Conservation (phyloP, 2,113 vertebrate species). For the Nibea albiflora region DNA sequence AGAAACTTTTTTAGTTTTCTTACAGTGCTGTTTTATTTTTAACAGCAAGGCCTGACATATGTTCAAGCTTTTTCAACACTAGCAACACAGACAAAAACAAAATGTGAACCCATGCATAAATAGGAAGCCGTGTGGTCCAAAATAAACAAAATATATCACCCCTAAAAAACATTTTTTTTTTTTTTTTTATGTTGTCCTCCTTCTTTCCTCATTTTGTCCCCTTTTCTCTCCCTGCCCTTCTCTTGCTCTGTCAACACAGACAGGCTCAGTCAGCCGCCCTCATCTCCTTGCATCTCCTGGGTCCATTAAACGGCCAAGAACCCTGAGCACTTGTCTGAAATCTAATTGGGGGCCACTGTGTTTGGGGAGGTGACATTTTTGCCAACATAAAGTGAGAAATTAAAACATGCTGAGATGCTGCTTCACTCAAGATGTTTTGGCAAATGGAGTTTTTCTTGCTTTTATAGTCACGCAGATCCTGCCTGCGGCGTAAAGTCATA, state of each 20-base stretch:
- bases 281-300: conserved; percentile 29
- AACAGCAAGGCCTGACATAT: conserved; percentile 38
- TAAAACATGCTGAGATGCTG: not conserved
- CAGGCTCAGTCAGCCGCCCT: conserved; percentile 20
- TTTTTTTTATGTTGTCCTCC: too few relatives aligned
- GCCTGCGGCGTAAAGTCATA: not conserved
- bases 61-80: conserved; percentile 15
- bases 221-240: not conserved
- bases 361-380: conserved; percentile 21
- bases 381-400: conserved; percentile 15
- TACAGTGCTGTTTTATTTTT: conserved; percentile 42
- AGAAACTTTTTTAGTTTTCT: conserved; percentile 11
- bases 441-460: not conserved
- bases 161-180: too few relatives aligned
- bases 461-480: not conserved
- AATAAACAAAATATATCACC: conserved; percentile 43
- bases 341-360: conserved; percentile 36
- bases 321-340: conserved; percentile 30
- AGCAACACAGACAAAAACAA: conserved; percentile 3
- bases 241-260: conserved; percentile 32
- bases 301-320: conserved; percentile 42
- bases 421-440: conserved; percentile 7
- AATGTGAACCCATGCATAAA: conserved; percentile 60
- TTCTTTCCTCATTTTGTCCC: not conserved
- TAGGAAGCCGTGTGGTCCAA: conserved; percentile 27